These are phyloP conservation scores for Zoroaster sp. DNA, from an alignment of 53 echinoderm and acorn worm species.

Conservation along the genomic window DNA sequence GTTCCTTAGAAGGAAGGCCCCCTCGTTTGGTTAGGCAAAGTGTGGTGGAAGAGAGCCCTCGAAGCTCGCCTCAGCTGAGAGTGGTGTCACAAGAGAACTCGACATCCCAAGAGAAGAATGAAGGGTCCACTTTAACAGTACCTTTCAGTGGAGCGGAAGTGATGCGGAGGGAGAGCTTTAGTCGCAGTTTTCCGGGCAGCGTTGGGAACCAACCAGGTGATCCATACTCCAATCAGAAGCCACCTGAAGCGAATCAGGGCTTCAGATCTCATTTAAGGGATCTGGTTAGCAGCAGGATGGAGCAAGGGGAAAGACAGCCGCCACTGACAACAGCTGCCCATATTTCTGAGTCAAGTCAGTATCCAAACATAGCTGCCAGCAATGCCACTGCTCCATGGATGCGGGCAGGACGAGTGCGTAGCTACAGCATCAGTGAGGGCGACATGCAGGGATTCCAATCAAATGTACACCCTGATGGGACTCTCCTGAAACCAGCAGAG, in stretches of 20 bases:
- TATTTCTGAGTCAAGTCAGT: background rate
- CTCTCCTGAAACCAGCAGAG: conserved; percentile 24
- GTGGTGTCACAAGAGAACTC: conserved; percentile 28
- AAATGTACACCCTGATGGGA: conserved; percentile 17
- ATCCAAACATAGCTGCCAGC: background rate
- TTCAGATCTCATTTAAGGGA: conserved; percentile 58
- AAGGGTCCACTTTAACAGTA: background rate
- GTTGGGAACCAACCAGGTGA: background rate
- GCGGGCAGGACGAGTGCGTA: conserved; percentile 63
- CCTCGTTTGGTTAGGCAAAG: conserved; percentile 44
- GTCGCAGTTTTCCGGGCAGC: conserved; percentile 28
- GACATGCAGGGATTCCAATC: conserved; percentile 60
- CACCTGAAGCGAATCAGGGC: background rate
- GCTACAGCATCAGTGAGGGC: conserved; percentile 94
- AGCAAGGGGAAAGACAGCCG: conserved; percentile 1
- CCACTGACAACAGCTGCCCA: background rate
- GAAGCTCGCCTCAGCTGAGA: conserved; percentile 24
- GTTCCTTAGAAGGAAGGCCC: conserved; percentile 42
- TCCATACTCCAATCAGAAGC: background rate
- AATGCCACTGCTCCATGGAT: background rate
- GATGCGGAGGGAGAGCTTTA: conserved; percentile 36
- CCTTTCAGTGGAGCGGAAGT: conserved; percentile 24
- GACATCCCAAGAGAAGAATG: conserved; percentile 5
- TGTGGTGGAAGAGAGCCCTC: conserved; percentile 38
- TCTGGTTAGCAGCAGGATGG: conserved; percentile 55